Evolutionary conservation across 30 jellyfish, hydroid and myxozoan species (phyloP).

Genomic region (Chironex yamaguchii): DNA sequence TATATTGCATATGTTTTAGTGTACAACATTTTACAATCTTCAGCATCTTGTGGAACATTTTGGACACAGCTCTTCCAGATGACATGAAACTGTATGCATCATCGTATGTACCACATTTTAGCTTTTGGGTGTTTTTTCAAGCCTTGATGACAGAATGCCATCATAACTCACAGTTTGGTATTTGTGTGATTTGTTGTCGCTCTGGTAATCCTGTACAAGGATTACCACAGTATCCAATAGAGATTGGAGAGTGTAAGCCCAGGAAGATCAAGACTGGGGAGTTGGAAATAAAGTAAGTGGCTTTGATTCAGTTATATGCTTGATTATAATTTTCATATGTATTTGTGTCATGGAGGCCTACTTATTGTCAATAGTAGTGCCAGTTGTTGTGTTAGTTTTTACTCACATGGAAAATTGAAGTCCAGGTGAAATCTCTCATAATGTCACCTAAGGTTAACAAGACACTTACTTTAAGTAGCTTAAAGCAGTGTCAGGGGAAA

Average conservation of each 20-base stretch:
- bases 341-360: no score
- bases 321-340: not conserved
- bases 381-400: no score
- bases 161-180: conserved; percentile 84
- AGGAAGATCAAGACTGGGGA: conserved; percentile 82
- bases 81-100: conserved; percentile 48
- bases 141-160: conserved; percentile 90
- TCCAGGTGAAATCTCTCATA: no score
- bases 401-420: no score
- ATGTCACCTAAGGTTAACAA: no score
- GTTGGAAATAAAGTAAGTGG: conserved; percentile 61
- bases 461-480: no score
- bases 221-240: conserved; percentile 71
- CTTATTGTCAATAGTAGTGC: no score
- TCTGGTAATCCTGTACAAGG: conserved; percentile 67
- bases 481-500: no score
- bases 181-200: conserved; percentile 75
- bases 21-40: conserved; percentile 84
- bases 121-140: conserved; percentile 75
- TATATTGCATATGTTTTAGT: conserved; percentile 59
- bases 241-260: conserved; percentile 82
- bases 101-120: conserved; percentile 35
- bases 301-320: not conserved
- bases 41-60: conserved; percentile 67
- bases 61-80: conserved; percentile 55